Conservation (phyloP, 2,113 vertebrate genomes). For the Probosciger aterrimus region DNA sequence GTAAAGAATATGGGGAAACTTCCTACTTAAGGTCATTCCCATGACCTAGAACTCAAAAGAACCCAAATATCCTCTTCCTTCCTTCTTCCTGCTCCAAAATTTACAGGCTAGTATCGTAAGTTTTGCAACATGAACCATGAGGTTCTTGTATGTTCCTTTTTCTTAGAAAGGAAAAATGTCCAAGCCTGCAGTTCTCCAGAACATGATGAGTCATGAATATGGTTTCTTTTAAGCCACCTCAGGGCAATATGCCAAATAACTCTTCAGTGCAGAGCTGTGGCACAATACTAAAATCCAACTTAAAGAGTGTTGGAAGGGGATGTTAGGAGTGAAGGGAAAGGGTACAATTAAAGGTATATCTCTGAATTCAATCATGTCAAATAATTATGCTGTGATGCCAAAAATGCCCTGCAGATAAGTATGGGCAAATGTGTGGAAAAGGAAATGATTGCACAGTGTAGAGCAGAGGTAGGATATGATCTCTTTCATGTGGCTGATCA, state of each 20-base stretch:
- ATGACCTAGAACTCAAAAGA: not conserved
- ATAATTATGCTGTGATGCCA: not conserved
- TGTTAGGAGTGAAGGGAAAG: not conserved
- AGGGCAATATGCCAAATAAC: not conserved
- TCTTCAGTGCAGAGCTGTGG: not conserved
- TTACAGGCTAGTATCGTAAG: not conserved
- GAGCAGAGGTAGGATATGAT: not conserved
- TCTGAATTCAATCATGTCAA: not conserved
- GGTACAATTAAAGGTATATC: not conserved
- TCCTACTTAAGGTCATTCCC: not conserved
- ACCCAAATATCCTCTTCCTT: not conserved
- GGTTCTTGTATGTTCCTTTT: not conserved
- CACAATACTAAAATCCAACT: not conserved
- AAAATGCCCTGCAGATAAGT: not conserved
- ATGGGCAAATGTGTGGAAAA: not conserved
- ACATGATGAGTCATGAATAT: fast-evolving
- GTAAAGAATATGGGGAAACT: not conserved
- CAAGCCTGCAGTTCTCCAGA: not conserved
- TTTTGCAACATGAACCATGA: not conserved
- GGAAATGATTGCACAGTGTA: not conserved
- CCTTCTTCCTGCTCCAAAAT: not conserved
- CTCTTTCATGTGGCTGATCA: not conserved
- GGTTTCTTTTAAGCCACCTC: not conserved
- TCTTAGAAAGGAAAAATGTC: not conserved
- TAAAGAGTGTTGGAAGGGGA: not conserved